Base-by-base conservation (phyloP, 2,797 vertebrate genomes). In the Adelosebastes latens region DNA sequence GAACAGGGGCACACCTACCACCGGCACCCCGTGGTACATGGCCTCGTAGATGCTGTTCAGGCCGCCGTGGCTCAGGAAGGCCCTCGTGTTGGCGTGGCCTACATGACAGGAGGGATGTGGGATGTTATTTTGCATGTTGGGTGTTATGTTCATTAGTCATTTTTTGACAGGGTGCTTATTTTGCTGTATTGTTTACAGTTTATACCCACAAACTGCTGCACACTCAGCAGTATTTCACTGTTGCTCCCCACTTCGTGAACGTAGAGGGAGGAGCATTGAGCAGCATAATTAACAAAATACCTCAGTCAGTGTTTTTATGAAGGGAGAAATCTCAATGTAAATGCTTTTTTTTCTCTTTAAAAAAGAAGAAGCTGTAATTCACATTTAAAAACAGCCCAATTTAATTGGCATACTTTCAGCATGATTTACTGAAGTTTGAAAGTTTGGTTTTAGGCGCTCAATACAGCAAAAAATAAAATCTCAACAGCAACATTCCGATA, bases 31-130 rank as follows among this genome's bases (percentile, higher is more conserved):
- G 0, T 99, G 99, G 91, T 99, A 99, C 98, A 99, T 98, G 74
- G 98, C 98, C 92, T 99, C 99, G 84, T 99, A 99, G 91, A 99
- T 99, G 93, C 99, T 98, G 93, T 99, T 99, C 80, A 99, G 93
- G 46, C 99, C 99, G 2, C 99, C 99, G 0, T 99, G 99, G 86
- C 98, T 99, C 84, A 99, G 95, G 89, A 99, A 99, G 59, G 97
- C 98, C 86, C 94, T 96, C 24, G 97, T 98, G 91, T 97, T 97
- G 69, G 95, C 76, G 36, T 99, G 97, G 81, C 99, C 99, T 99
- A 85, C 68, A 55, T 55, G 55, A 74, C 13, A 71, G 46, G 34
- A 76, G 62, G 32, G 16, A 73, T 18, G 27, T 65, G 25, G 16
- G 49, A 22, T 46, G 16, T 52, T 75, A 56, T 39, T 78, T 72